Evolutionary conservation across 2,888 invertebrate species (phyloP).

Genomic region (Chelonus formosanus): DNA sequence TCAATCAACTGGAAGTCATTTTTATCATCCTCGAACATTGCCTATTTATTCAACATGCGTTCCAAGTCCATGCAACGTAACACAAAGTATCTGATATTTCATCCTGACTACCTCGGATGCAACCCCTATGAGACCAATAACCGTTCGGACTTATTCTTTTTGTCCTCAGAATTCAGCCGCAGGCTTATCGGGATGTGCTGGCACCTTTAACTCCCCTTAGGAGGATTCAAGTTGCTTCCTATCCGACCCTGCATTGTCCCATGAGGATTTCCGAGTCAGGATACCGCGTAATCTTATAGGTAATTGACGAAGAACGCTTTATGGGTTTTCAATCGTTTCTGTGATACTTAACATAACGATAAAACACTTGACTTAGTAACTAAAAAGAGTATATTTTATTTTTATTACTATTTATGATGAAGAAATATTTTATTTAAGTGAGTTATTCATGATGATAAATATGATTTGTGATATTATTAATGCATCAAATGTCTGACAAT

Average conservation of each 20-base stretch:
- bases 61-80: not conserved
- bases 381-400: too few species aligned
- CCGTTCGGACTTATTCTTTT: constrained; percentile 38
- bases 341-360: too few species aligned
- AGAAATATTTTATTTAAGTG: too few species aligned
- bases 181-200: constrained; percentile 42
- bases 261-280: constrained; percentile 18
- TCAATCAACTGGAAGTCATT: too few species aligned
- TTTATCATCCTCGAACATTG: too few species aligned
- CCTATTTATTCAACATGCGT: too few species aligned
- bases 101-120: constrained; percentile 28
- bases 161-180: constrained; percentile 31
- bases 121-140: constrained; percentile 39
- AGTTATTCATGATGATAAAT: too few species aligned
- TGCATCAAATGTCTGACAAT: too few species aligned
- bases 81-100: constrained; percentile 32
- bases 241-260: constrained; percentile 25
- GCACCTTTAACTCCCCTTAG: constrained; percentile 36
- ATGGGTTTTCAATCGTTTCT: constrained; percentile 9
- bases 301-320: constrained; percentile 28
- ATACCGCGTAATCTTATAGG: constrained; percentile 24
- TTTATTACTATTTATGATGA: too few species aligned
- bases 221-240: constrained; percentile 26
- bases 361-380: too few species aligned
- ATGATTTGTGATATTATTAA: too few species aligned